These are phyloP conservation scores for Apoderus coryli DNA, from an alignment of 2,888 invertebrate species.

Conservation along the genomic window DNA sequence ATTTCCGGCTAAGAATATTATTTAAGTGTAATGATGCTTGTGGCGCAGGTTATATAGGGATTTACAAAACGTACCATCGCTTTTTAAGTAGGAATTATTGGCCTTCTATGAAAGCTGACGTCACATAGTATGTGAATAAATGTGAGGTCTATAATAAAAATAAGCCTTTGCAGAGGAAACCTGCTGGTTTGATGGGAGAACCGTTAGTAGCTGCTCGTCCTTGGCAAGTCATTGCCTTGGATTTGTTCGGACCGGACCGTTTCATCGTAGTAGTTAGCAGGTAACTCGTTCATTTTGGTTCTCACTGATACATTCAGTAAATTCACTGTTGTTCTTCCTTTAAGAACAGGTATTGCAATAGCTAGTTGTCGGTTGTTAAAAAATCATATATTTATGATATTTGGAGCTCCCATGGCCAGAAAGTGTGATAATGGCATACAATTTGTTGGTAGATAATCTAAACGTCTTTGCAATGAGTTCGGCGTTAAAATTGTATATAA, in stretches of 20 bases:
- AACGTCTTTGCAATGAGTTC: background rate
- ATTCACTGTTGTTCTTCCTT: background rate
- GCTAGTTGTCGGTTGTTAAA: background rate
- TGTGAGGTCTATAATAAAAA: constrained; percentile 7
- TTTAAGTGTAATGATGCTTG: constrained; percentile 4
- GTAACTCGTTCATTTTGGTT: background rate
- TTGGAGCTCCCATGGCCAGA: background rate
- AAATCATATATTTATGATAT: background rate
- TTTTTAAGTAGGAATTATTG: constrained; percentile 8
- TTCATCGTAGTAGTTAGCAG: background rate
- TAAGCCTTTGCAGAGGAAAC: constrained; percentile 6
- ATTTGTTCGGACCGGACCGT: background rate
- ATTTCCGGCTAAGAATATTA: constrained; percentile 1
- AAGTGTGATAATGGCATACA: constrained; percentile 1
- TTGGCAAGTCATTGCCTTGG: background rate
- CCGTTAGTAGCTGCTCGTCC: background rate
- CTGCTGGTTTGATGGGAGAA: constrained; percentile 4
- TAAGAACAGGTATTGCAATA: background rate
- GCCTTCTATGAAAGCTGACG: constrained; percentile 6
- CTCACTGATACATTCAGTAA: background rate
- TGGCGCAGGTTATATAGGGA: constrained; percentile 10
- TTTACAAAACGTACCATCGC: constrained; percentile 6
- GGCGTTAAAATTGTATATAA: background rate
- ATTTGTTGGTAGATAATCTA: background rate
- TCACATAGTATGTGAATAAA: constrained; percentile 4